phyloP scores from a whole-genome alignment of 2,888 invertebrate species.

The Cataglyphis cursor region DNA sequence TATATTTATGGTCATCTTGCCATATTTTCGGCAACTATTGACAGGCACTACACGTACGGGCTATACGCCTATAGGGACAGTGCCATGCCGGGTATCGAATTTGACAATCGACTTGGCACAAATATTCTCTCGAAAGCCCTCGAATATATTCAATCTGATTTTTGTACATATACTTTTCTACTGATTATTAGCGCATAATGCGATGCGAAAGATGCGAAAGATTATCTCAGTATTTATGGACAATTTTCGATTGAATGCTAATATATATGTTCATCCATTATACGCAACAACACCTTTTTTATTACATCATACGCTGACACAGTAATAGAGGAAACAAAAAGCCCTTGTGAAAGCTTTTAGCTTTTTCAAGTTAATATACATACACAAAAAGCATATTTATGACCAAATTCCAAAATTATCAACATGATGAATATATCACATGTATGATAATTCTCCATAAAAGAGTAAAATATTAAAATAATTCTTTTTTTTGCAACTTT shows the following conservation, averaged over 20 bases:
- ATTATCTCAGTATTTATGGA: neutral
- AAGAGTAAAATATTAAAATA: too few relatives aligned
- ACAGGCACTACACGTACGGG: neutral
- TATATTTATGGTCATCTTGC: constrained; percentile 50
- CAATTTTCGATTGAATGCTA: neutral
- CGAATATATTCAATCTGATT: neutral
- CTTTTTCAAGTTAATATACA: neutral
- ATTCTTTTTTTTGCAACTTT: too few relatives aligned
- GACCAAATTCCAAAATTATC: neutral
- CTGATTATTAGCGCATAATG: neutral
- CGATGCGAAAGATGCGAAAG: neutral
- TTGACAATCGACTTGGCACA: neutral
- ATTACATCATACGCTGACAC: too few relatives aligned
- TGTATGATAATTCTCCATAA: neutral
- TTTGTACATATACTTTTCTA: neutral
- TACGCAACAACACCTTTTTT: too few relatives aligned
- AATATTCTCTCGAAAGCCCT: neutral
- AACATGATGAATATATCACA: neutral
- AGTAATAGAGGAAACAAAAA: too few relatives aligned
- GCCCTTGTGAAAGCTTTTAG: neutral
- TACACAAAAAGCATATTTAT: neutral
- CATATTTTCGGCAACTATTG: too few relatives aligned
- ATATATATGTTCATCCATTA: neutral
- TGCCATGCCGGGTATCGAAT: neutral
- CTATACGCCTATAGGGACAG: too few relatives aligned